Evolutionary conservation across 2,797 vertebrate genomes (phyloP), one percentile per base, ranked within the genome.

Genomic region (Falco biarmicus): DNA sequence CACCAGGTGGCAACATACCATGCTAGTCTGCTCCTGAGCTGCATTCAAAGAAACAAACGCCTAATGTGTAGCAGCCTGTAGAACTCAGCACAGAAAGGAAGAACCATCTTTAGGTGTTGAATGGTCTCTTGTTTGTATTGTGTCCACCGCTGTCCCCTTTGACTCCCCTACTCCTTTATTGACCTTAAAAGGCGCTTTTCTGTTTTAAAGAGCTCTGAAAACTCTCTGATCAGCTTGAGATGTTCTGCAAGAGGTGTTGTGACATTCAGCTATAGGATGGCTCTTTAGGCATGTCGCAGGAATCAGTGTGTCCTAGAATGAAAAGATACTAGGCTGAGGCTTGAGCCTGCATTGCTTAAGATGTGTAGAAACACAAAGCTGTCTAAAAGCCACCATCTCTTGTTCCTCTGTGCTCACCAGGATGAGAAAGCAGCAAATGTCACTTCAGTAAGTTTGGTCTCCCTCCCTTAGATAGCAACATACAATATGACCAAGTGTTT

Each of bases 1-100:
- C 96, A n/a, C 91, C 94, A 96, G 96, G 93, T 95, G 95, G 96
- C 97, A 96, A 92, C 89, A 71, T 32, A 80, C 8, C 57, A 48
- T 57, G 41, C 91, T 85, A 48, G 66, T 92, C 31, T 39, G 90
- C 73, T 89, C 16, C 2, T 60, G 60, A 71, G n/a, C 65, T 26
- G 29, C 47, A 6, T 41, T 78, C 73, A 43, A 56, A 82, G 70
- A 20, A 37, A 28, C 20, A 53, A 69, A 17, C 6, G 2, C 66
- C 51, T 2, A 25, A 28, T 14, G 19, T 5, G 24, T 63, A 57
- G 37, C 82, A 16, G 47, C 53, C 53, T 53, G 31, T 82, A 34
- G 48, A 93, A 76, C 78, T 37, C 53, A n/a, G 25, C 13, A 61
- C 6, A 25, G 63, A 41, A 32, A 41, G 25, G 26, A 54, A 74